Evolutionary conservation across 1,140 invertebrate genomes (phyloP).

Genomic region (Drosophila jambulina): DNA sequence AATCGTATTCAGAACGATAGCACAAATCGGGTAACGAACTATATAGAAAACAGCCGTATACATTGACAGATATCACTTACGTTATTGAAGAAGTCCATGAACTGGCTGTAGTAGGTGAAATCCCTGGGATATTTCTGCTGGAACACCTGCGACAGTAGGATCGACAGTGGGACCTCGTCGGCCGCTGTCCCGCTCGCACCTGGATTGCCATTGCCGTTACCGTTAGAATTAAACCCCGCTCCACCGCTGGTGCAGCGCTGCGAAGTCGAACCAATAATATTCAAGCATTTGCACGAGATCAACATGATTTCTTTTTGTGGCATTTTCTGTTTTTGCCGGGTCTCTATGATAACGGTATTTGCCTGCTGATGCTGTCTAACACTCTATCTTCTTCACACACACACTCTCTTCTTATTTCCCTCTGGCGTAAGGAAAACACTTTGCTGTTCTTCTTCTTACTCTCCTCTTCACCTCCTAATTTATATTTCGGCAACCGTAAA

Average conservation of each 20-base stretch:
- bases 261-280: conserved; percentile 63
- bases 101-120: conserved; percentile 56
- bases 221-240: conserved; percentile 10
- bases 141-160: conserved; percentile 54
- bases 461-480: conserved; percentile 21
- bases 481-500: conserved; percentile 5
- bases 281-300: conserved; percentile 79
- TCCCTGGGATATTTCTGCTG: conserved; percentile 53
- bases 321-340: conserved; percentile 28
- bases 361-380: conserved; percentile 13
- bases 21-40: conserved; percentile 41
- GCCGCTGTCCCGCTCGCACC: conserved; percentile 9
- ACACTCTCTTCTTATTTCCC: conserved; percentile 7
- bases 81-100: conserved; percentile 70
- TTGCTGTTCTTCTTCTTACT: conserved; percentile 9
- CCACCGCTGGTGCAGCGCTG: conserved; percentile 41
- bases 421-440: conserved; percentile 5
- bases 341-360: conserved; percentile 47
- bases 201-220: conserved; percentile 13
- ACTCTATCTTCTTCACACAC: conserved; percentile 14
- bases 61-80: conserved; percentile 54
- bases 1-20: conserved; percentile 12
- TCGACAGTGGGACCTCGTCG: conserved; percentile 23
- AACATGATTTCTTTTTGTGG: conserved; percentile 48
- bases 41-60: conserved; percentile 6